Conservation (phyloP, 1,140 invertebrate species). For the Drosophila equinoxialis region DNA sequence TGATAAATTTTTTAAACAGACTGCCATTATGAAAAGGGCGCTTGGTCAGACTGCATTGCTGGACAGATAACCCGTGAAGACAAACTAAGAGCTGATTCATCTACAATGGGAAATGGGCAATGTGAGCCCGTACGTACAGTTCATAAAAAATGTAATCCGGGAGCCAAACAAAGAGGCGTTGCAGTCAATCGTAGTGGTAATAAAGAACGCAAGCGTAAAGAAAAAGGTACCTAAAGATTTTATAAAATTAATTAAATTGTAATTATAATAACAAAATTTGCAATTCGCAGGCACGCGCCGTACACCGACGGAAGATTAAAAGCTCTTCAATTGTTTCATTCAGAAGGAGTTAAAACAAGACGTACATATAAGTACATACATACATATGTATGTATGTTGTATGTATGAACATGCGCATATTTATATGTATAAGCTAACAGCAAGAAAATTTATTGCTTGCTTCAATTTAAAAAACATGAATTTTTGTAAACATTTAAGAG, state of each 20-base stretch:
- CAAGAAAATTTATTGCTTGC: constrained; percentile 11
- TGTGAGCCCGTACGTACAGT: constrained; percentile 87
- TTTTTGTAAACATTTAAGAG: constrained; percentile 14
- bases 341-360: not conserved
- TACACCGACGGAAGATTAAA: constrained; percentile 31
- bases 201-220: constrained; percentile 79
- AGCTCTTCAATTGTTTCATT: not conserved
- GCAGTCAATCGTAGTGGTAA: constrained; percentile 15
- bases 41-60: constrained; percentile 91
- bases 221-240: constrained; percentile 59
- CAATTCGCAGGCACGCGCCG: constrained; percentile 44
- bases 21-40: constrained; percentile 91
- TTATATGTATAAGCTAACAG: not conserved
- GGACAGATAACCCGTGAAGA: constrained; percentile 88
- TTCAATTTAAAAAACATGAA: not conserved
- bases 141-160: constrained; percentile 86
- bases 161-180: constrained; percentile 28
- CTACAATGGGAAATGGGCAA: constrained; percentile 34
- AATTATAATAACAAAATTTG: not conserved
- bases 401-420: not conserved
- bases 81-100: constrained; percentile 87
- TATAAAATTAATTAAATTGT: not conserved
- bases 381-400: no score
- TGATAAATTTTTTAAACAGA: constrained; percentile 57
- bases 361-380: not conserved